Evolutionary conservation across 2,888 invertebrate genomes (phyloP).

Genomic region (Limnephilus marmoratus): DNA sequence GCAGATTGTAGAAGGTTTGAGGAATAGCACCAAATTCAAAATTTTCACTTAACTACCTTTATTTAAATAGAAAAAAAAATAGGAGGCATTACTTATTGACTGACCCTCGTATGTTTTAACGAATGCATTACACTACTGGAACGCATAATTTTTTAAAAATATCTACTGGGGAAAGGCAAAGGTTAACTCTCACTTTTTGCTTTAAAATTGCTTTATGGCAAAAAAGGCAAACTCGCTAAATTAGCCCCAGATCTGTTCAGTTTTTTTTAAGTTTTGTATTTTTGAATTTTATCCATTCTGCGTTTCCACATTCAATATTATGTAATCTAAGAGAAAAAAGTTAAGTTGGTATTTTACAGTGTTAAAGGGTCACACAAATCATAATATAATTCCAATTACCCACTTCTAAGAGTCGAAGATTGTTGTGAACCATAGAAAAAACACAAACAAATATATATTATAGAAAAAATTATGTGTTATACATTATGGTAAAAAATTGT

Average conservation of each 20-base stretch:
- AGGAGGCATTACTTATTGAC: too few species aligned
- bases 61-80: too few species aligned
- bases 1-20: too few species aligned
- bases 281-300: not conserved
- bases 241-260: not conserved
- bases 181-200: too few species aligned
- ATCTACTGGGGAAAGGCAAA: not conserved
- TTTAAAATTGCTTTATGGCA: not conserved
- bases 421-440: constrained; percentile 29
- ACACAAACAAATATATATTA: constrained; percentile 14
- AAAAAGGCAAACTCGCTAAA: not conserved
- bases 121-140: not conserved
- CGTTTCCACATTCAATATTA: not conserved
- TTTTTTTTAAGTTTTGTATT: not conserved
- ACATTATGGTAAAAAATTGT: not conserved
- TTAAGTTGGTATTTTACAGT: not conserved
- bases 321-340: not conserved
- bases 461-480: not conserved
- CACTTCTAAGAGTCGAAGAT: constrained; percentile 42
- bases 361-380: constrained; percentile 25
- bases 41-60: too few species aligned
- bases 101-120: not conserved
- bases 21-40: too few species aligned
- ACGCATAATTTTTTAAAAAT: not conserved
- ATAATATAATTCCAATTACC: constrained; percentile 31